These are phyloP conservation scores for Tetragonisca angustula DNA, from an alignment of 2,888 invertebrate genomes.

Conservation along the genomic window DNA sequence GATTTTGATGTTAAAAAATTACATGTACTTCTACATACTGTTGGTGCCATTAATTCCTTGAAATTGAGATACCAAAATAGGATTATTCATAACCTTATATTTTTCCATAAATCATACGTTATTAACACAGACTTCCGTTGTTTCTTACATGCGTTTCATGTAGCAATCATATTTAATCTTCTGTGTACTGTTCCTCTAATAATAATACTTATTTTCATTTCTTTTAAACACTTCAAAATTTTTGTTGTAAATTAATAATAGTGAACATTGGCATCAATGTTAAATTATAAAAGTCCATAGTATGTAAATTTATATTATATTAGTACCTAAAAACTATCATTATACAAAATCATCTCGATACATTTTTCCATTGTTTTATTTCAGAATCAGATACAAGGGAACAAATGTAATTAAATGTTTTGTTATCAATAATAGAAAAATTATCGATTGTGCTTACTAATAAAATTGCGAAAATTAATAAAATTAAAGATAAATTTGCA, in stretches of 20 bases:
- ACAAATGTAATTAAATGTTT: not conserved
- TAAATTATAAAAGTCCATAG: not conserved
- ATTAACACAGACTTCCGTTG: not conserved
- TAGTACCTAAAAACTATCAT: not conserved
- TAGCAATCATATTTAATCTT: not conserved
- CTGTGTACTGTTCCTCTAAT: not conserved
- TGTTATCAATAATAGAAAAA: not conserved
- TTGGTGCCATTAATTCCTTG: not conserved
- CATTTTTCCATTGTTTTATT: not conserved
- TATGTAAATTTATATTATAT: not conserved
- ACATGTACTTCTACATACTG: not conserved
- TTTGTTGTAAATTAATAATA: not conserved
- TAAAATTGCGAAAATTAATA: not conserved
- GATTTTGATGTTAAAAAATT: not conserved
- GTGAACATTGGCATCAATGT: not conserved
- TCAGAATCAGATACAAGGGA: not conserved
- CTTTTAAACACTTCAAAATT: not conserved
- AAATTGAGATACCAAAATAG: not conserved
- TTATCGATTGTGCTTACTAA: not conserved
- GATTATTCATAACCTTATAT: not conserved
- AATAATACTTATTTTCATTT: not conserved
- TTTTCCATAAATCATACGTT: not conserved
- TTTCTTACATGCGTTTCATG: not conserved
- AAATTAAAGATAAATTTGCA: not conserved
- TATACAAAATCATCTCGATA: not conserved